phyloP scores from a whole-genome alignment of 2,797 vertebrate species.

The Tinamus major region DNA sequence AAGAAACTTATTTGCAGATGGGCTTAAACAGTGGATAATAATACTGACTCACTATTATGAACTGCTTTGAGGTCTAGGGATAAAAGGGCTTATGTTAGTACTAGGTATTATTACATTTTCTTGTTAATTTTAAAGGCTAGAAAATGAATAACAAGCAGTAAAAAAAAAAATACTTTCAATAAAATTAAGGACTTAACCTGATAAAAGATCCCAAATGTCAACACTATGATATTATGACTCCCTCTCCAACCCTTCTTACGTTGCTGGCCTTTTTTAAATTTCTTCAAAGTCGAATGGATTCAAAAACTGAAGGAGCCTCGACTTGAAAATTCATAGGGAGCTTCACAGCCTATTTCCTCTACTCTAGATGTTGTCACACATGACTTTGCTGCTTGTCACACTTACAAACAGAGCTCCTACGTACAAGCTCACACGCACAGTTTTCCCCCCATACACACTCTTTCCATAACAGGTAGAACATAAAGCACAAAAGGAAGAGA shows the following conservation, averaged over 20 bases:
- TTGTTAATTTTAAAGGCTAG: conserved; percentile 61
- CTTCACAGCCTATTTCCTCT: conserved; percentile 34
- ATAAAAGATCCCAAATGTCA: conserved; percentile 32
- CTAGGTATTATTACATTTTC: conserved; percentile 55
- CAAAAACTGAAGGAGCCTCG: not conserved
- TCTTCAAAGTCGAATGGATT: not conserved
- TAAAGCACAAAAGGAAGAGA: not conserved
- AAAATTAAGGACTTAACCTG: conserved; percentile 45
- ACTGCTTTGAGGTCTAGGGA: conserved; percentile 65
- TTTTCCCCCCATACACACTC: not conserved
- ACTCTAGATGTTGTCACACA: not conserved
- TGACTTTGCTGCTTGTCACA: not conserved
- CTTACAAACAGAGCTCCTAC: not conserved
- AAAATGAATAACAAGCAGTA: conserved; percentile 26
- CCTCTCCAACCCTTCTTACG: not conserved
- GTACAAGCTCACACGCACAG: not conserved
- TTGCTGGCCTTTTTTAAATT: conserved; percentile 20
- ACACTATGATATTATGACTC: not conserved
- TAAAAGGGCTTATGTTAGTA: conserved; percentile 58
- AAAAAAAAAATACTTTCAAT: not conserved
- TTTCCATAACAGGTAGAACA: conserved; percentile 36
- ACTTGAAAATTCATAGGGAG: not conserved
- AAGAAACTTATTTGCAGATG: conserved; percentile 68
- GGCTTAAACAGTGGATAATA: conserved; percentile 58
- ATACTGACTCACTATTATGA: conserved; percentile 62